phyloP scores from a whole-genome alignment of 2,888 invertebrate genomes.

The Meandrusa payeni region DNA sequence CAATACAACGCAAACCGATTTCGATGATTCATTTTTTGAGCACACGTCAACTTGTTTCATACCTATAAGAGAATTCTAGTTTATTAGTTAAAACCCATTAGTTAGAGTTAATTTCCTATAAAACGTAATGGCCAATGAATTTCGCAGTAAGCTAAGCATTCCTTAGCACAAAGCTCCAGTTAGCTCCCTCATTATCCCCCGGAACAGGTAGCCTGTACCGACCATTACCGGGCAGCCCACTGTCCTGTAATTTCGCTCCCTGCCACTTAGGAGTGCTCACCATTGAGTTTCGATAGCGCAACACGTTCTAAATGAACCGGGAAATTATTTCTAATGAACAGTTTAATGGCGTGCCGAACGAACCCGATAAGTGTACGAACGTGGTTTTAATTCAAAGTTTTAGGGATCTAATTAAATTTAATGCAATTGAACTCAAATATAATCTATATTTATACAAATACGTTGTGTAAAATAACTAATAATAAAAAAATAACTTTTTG shows the following conservation, averaged over 20 bases:
- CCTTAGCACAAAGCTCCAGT: slow-evolving; percentile 54
- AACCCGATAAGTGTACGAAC: slow-evolving; percentile 8
- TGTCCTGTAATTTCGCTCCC: slow-evolving; percentile 48
- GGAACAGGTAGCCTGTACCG: slow-evolving; percentile 52
- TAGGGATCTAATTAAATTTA: no score
- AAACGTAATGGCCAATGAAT: slow-evolving; percentile 29
- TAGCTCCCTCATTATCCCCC: slow-evolving; percentile 61
- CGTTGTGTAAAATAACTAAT: no score
- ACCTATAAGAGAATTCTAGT: no score
- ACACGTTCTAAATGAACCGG: slow-evolving; percentile 33
- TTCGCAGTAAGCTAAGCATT: slow-evolving; percentile 38
- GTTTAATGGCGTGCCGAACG: slow-evolving; percentile 15
- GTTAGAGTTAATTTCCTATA: slow-evolving; percentile 19
- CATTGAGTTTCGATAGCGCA: slow-evolving; percentile 39
- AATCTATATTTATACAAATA: no score
- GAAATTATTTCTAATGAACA: slow-evolving; percentile 30
- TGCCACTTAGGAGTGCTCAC: slow-evolving; percentile 34
- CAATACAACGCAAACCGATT: no score
- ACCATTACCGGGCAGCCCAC: slow-evolving; percentile 38
- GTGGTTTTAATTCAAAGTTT: no score
- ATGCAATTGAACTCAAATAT: no score
- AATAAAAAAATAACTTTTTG: no score
- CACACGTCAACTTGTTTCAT: no score
- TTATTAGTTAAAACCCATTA: slow-evolving; percentile 17
- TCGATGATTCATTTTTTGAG: no score